Base-by-base conservation (phyloP, 2,113 vertebrate species). In the Phrynocephalus versicolor region DNA sequence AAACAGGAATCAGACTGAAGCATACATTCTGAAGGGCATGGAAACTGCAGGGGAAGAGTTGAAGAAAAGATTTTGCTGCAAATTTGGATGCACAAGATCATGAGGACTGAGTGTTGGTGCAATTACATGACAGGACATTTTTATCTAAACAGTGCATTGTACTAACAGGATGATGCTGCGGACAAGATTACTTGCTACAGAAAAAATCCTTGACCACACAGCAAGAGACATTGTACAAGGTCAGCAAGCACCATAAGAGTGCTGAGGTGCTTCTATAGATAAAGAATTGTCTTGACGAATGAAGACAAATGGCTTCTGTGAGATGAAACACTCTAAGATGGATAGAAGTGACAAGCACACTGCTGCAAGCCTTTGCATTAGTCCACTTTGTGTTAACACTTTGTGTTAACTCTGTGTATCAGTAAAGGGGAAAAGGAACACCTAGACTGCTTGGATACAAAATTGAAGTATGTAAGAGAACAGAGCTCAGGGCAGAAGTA, bases 281-380 rank as follows among this genome's bases (percentile, higher is more conserved):
- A 88, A 93, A 90, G 45, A 87, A 62, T 45, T 93, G 78, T 87
- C 75, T 85, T 80, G 37, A 93, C 83, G 64, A 94, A 91, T 91
- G 93, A 95, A 94, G 91, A 94, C 77, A 91, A 91, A 93, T 84
- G 86, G 55, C 5, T 9, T 58, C 30, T 92, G 30, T 25, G 65
- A 79, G 62, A 82, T 85, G 77, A 84, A 94, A 85, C 69, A 35
- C 64, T 55, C 45, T 78, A 81, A 81, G 65, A 79, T 82, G 57
- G 37, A 80, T 76, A 79, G 33, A 84, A 37, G 73, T 90, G 89
- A 90, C 90, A 94, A 89, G 4, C 74, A 55, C 0, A 0, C 70
- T 87, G 74, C 33, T 83, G 65, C 73, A 90, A 72, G 60, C 1
- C 33, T 74, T n/a, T 30, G 10, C 81, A 57, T 39, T 85, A 6